Conservation (phyloP, 2,888 invertebrate species). For the Eulithis prunata region DNA sequence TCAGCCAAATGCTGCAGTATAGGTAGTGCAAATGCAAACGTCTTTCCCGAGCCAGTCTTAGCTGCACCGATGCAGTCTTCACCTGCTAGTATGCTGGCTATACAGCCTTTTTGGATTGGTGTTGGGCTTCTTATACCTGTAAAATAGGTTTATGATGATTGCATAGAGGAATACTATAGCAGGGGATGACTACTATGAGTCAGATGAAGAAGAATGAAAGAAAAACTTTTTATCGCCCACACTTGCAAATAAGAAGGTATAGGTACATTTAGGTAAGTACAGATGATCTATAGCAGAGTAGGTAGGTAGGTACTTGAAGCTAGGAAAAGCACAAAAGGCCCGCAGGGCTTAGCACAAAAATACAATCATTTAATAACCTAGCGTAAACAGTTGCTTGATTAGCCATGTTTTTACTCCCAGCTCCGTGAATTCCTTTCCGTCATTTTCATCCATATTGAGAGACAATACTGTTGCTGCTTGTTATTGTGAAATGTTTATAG, state of each 20-base stretch:
- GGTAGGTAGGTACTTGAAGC: no score
- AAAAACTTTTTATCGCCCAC: no score
- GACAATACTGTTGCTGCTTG: neutral
- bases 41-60: slow-evolving; percentile 99
- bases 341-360: neutral
- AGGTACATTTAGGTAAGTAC: no score
- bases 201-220: no score
- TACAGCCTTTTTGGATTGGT: slow-evolving; percentile 92
- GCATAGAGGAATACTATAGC: neutral
- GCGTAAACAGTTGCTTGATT: slow-evolving; percentile 86
- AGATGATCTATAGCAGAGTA: no score
- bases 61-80: slow-evolving; percentile 97
- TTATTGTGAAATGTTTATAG: neutral
- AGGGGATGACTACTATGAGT: no score
- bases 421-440: slow-evolving; percentile 81
- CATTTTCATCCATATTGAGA: slow-evolving; percentile 63
- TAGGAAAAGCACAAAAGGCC: no score
- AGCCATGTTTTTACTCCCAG: slow-evolving; percentile 90
- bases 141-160: slow-evolving; percentile 35
- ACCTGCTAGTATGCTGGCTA: slow-evolving; percentile 90
- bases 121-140: slow-evolving; percentile 91
- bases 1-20: slow-evolving; percentile 95
- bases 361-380: slow-evolving; percentile 81
- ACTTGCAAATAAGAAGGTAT: no score
- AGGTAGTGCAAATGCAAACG: slow-evolving; percentile 98